Base-by-base conservation (phyloP, 1,140 invertebrate species). In the Drosophila repleta region DNA sequence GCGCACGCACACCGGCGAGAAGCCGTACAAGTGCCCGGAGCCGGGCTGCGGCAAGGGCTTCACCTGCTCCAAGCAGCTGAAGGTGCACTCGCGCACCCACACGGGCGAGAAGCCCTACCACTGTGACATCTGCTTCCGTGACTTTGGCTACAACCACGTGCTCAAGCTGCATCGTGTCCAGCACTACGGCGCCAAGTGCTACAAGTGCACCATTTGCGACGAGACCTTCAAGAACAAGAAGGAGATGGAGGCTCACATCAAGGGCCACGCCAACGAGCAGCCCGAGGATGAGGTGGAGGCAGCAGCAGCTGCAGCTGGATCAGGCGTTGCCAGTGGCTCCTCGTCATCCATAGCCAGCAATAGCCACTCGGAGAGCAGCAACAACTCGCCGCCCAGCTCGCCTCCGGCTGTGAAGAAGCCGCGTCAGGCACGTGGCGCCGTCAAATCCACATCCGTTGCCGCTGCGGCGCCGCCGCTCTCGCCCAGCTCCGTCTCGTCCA, bases 221-320 rank as follows among this genome's bases (percentile, higher is more conserved):
- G 95, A 96, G 69, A 97, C 96, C 0, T 97, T 97, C 87, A 96
- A 95, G 60, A 97, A 96, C 3, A 97, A 97, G 90, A 97, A 97
- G 85, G 95, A 95, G 29, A 96, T 98, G 95, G 96, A 97, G 87
- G 93, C 95, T 4, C 97, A 98, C 89, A 97, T 97, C 29, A 97
- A 97, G 87, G 96, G 96, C n/a, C 97, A 97, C 83, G 96, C 96
- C 13, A 95, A 96, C 46, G 94, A 94, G 81, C 89, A 93, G 2
- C 92, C 93, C 7, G 89, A 91, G 35, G 82, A 80, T 11, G 82
- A 91, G 11, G 83, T 64, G 4, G 90, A 84, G 80, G 76, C 91
- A 0, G 79, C 90, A 11, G 84, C 90, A n/a, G 79, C 92, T 15
- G 83, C 84, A 64, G 61, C 64, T 0, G 71, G 83, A 61, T 67